A percentile compares a stretch with the other conserved stretches of the same genome.
Conservation (phyloP, 2,888 invertebrate genomes). For the Mesodorylaimus sp. region DNA sequence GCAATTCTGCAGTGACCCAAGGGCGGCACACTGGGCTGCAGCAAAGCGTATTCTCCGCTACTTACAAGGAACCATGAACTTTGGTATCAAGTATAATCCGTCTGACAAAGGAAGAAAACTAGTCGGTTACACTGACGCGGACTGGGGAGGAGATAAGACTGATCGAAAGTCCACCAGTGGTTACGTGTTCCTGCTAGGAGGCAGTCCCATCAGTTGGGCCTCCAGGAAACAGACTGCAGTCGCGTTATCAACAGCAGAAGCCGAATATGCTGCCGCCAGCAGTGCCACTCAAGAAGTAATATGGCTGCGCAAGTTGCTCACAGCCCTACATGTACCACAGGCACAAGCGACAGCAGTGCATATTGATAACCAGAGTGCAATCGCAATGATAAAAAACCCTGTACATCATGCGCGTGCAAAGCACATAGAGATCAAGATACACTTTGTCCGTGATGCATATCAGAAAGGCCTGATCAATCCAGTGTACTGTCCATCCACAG, state of each 20-base stretch:
- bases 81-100: conserved; percentile 2
- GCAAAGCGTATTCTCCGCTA: conserved; percentile 13
- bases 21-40: conserved; percentile 12
- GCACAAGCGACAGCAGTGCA: not conserved
- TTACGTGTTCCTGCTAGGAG: conserved; percentile 19
- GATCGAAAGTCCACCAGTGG: conserved; percentile 27
- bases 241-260: conserved; percentile 25
- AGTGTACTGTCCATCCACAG: not conserved
- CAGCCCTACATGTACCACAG: not conserved
- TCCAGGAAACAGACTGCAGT: conserved; percentile 24
- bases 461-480: not conserved
- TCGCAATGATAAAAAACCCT: not conserved
- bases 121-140: conserved; percentile 19
- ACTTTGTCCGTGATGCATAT: not conserved
- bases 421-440: conserved; percentile 1
- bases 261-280: conserved; percentile 25
- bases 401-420: no score
- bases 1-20: conserved; percentile 8
- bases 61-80: conserved; percentile 10
- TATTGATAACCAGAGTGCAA: conserved; percentile 1
- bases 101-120: not conserved
- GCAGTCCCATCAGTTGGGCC: conserved; percentile 21
- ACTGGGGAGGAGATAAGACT: conserved; percentile 21
- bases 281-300: conserved; percentile 13
- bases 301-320: conserved; percentile 12